Percentiles rank a stretch among this genome's conserved stretches.
Evolutionary conservation across 1,140 invertebrate genomes (phyloP).

Genomic region (Ladona fulva): DNA sequence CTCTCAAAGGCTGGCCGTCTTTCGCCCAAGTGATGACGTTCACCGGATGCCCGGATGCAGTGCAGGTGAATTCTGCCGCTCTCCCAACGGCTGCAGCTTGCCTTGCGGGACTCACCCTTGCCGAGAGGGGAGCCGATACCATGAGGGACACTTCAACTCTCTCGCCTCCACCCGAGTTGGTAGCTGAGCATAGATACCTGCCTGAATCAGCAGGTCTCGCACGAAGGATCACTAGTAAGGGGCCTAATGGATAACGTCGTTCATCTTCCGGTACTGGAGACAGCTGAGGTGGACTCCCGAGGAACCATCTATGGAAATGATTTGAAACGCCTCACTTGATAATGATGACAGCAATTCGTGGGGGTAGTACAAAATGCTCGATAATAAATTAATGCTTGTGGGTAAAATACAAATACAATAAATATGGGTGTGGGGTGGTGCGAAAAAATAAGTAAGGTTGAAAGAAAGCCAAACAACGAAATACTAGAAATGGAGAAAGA

Average conservation of each 20-base stretch:
- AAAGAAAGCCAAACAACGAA: no score
- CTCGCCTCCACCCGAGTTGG: slow-evolving; percentile 32
- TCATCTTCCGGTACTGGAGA: slow-evolving; percentile 18
- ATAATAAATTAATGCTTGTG: no score
- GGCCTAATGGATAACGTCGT: slow-evolving; percentile 27
- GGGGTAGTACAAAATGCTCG: no score
- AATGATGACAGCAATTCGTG: not conserved
- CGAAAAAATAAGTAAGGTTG: no score
- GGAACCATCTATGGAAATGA: not conserved
- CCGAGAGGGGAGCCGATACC: slow-evolving; percentile 34
- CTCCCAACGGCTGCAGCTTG: slow-evolving; percentile 38
- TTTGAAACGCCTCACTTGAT: no score
- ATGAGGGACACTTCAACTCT: slow-evolving; percentile 23
- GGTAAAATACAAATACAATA: no score
- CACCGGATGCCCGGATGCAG: slow-evolving; percentile 35
- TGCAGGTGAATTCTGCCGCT: slow-evolving; percentile 37
- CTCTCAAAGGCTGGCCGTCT: slow-evolving; percentile 29
- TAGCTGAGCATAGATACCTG: slow-evolving; percentile 34
- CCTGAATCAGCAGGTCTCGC: slow-evolving; percentile 31
- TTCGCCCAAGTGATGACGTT: slow-evolving; percentile 27
- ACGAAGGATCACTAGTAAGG: slow-evolving; percentile 32
- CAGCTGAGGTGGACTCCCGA: not conserved
- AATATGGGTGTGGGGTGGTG: no score
- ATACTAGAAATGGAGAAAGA: no score
- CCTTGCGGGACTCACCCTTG: slow-evolving; percentile 33